Conservation (phyloP, 2,888 invertebrate species). For the Stramonita haemastoma region DNA sequence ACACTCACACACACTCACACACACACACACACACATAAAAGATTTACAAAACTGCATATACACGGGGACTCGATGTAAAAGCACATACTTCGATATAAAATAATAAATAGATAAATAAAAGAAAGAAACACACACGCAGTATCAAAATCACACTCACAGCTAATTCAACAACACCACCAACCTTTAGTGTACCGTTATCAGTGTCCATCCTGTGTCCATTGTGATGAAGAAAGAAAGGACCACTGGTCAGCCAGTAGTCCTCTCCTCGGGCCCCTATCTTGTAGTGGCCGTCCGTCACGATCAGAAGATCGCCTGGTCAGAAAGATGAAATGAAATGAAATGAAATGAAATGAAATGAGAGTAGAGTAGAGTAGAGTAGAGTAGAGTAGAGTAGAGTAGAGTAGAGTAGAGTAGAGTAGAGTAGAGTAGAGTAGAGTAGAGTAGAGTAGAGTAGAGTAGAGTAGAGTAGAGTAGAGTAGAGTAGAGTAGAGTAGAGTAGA, state of each 20-base stretch:
- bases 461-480: not conserved
- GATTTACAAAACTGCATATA: too few species aligned
- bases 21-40: too few species aligned
- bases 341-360: not conserved
- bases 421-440: not conserved
- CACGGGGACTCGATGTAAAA: too few species aligned
- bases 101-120: too few species aligned
- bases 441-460: too few species aligned
- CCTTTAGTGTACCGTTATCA: conserved; percentile 12
- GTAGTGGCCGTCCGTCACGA: not conserved
- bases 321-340: too few species aligned
- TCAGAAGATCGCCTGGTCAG: not conserved
- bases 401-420: not conserved
- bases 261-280: not conserved
- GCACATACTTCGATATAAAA: too few species aligned
- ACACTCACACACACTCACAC: too few species aligned
- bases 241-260: conserved; percentile 50
- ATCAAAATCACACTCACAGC: not conserved
- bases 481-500: not conserved
- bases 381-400: not conserved
- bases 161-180: not conserved
- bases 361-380: not conserved
- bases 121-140: too few species aligned
- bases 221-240: conserved; percentile 15
- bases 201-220: conserved; percentile 31